These are phyloP conservation scores for Hedya salicella DNA, from an alignment of 2,888 invertebrate species.

Conservation along the genomic window DNA sequence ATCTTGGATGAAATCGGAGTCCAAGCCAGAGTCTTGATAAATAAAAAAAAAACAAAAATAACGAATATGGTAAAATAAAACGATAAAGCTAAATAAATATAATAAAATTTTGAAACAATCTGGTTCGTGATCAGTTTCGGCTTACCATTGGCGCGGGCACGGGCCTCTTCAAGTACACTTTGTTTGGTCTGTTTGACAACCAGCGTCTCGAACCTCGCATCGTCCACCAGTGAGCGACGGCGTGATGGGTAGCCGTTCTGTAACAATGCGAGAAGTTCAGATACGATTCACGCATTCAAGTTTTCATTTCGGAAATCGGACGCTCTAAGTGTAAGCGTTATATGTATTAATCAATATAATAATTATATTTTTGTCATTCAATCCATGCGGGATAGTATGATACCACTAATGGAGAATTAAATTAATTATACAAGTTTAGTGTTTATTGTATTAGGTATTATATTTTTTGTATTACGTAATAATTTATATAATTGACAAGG, in stretches of 20 bases:
- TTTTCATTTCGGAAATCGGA: no score
- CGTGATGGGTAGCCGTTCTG: constrained; percentile 99
- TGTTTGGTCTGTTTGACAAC: constrained; percentile 98
- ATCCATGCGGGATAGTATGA: no score
- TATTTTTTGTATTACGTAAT: no score
- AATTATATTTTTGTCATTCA: no score
- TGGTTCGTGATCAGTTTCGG: constrained; percentile 51
- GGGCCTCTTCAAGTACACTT: constrained; percentile 95
- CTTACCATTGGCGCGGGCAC: constrained; percentile 94
- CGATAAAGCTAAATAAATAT: constrained; percentile 47
- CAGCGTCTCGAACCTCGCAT: constrained; percentile 98
- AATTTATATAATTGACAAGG: no score
- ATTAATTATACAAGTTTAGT: no score
- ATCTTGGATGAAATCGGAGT: constrained; percentile 87
- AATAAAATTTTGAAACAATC: constrained; percentile 41
- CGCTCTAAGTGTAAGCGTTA: no score
- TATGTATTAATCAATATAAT: no score
- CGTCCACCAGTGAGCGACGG: constrained; percentile 97
- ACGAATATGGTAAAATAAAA: constrained; percentile 47
- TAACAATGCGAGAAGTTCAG: constrained; percentile 64
- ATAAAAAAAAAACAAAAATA: constrained; percentile 53
- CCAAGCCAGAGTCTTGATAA: constrained; percentile 86
- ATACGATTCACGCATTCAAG: neutral
- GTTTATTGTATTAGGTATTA: no score
- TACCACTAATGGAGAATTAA: no score